A percentile compares a stretch with the other conserved stretches of the same genome.
Conservation (phyloP, 2,888 invertebrate genomes). For the Nysson spinosus region DNA sequence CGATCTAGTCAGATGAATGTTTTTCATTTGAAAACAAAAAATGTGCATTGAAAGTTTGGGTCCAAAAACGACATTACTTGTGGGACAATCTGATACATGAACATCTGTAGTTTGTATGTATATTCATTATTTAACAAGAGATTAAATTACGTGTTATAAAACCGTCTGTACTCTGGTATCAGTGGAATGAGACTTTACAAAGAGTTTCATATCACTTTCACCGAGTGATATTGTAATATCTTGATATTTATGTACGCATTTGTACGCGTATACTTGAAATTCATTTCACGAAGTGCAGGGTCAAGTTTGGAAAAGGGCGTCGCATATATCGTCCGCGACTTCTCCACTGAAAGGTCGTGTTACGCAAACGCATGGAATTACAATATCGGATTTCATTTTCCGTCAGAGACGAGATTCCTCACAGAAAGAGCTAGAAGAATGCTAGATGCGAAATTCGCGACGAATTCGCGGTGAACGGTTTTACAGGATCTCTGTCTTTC, state of each 20-base stretch:
- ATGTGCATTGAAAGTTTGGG: too few species aligned
- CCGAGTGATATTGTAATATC: slow-evolving; percentile 34
- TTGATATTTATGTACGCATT: slow-evolving; percentile 22
- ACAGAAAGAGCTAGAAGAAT: slow-evolving; percentile 24
- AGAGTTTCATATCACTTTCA: slow-evolving; percentile 24
- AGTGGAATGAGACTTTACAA: slow-evolving; percentile 18
- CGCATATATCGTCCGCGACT: slow-evolving; percentile 27
- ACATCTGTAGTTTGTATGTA: too few species aligned
- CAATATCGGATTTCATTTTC: slow-evolving; percentile 57
- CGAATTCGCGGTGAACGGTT: slow-evolving; percentile 49
- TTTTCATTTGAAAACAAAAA: too few species aligned
- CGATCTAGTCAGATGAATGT: too few species aligned
- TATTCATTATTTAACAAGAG: too few species aligned
- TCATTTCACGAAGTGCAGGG: slow-evolving; percentile 48
- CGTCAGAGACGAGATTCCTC: slow-evolving; percentile 36
- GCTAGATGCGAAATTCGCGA: slow-evolving; percentile 30
- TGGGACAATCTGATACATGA: too few species aligned
- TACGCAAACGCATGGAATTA: slow-evolving; percentile 50
- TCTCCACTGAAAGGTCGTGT: slow-evolving; percentile 34
- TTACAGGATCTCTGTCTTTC: slow-evolving; percentile 43
- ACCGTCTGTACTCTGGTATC: neutral
- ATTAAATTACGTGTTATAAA: too few species aligned
- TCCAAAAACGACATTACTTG: too few species aligned
- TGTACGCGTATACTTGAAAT: slow-evolving; percentile 40
- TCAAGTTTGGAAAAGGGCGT: slow-evolving; percentile 44